These are phyloP conservation scores for Pecten maximus DNA, from an alignment of 2,888 invertebrate species.

Conservation along the genomic window DNA sequence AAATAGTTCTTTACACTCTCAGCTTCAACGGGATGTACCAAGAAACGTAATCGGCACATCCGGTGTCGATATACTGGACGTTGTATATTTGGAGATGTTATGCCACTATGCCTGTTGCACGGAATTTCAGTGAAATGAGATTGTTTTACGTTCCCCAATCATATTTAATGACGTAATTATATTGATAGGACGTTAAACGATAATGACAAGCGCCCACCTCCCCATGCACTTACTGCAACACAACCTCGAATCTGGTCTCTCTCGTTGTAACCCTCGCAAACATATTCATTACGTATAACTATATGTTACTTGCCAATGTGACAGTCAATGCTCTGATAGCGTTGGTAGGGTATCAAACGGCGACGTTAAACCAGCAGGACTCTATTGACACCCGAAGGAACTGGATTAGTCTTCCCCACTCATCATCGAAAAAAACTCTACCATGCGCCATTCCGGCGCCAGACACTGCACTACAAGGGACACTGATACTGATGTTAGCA, in stretches of 20 bases:
- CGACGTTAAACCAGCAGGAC: neutral
- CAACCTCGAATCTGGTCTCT: neutral
- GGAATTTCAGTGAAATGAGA: too few species aligned
- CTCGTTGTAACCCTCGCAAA: neutral
- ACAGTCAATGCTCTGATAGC: neutral
- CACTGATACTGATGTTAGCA: neutral
- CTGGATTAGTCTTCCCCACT: neutral
- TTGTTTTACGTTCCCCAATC: too few species aligned
- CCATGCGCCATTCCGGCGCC: neutral
- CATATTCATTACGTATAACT: neutral
- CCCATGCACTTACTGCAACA: neutral
- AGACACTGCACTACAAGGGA: neutral
- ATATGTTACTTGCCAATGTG: constrained; percentile 3
- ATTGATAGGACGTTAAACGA: too few species aligned
- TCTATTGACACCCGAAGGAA: neutral
- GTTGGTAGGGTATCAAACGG: neutral
- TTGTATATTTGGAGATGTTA: too few species aligned
- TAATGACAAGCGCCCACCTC: too few species aligned
- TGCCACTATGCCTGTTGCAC: too few species aligned
- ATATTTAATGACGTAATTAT: too few species aligned
- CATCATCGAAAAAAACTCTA: neutral
- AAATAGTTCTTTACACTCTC: too few species aligned
- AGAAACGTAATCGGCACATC: too few species aligned
- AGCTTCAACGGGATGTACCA: too few species aligned
- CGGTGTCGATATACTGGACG: too few species aligned